A percentile compares a stretch with the other conserved stretches of the same genome.
Conservation (phyloP, 2,797 vertebrate species). For the Anomalospiza imberbis region DNA sequence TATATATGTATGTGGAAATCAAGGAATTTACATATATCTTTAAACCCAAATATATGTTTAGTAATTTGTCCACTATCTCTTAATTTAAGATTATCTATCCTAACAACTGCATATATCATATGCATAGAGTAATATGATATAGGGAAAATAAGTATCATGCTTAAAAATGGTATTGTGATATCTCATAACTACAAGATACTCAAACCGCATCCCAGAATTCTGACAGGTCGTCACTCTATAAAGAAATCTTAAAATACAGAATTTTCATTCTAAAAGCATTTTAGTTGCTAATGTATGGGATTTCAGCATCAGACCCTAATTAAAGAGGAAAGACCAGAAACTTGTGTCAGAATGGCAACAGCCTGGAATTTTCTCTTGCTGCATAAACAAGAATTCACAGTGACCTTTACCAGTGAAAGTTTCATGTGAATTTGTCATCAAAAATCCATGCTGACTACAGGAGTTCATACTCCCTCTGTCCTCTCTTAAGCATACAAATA, state of each 20-base stretch:
- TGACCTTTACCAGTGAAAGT: neutral
- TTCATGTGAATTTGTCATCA: neutral
- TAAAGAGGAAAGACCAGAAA: neutral
- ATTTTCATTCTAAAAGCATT: neutral
- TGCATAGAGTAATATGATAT: accelerated
- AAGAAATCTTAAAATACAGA: neutral
- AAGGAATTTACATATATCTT: neutral
- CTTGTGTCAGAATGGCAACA: neutral
- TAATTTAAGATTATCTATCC: neutral
- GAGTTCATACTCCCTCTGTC: neutral
- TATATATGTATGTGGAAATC: neutral
- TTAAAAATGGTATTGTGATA: accelerated
- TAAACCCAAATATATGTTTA: neutral
- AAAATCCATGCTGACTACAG: neutral
- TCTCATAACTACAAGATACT: neutral
- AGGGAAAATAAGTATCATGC: neutral
- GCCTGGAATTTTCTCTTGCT: neutral
- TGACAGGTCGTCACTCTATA: neutral
- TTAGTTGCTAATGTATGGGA: neutral
- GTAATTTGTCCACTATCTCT: neutral
- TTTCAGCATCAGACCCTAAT: neutral
- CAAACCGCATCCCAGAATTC: neutral
- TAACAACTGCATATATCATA: neutral
- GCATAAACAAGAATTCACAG: neutral
- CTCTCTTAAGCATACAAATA: neutral